Percentiles rank a stretch among this genome's conserved stretches.
These are phyloP conservation scores for Polypedilum pembai DNA, from an alignment of 1,140 invertebrate genomes.

Conservation along the genomic window DNA sequence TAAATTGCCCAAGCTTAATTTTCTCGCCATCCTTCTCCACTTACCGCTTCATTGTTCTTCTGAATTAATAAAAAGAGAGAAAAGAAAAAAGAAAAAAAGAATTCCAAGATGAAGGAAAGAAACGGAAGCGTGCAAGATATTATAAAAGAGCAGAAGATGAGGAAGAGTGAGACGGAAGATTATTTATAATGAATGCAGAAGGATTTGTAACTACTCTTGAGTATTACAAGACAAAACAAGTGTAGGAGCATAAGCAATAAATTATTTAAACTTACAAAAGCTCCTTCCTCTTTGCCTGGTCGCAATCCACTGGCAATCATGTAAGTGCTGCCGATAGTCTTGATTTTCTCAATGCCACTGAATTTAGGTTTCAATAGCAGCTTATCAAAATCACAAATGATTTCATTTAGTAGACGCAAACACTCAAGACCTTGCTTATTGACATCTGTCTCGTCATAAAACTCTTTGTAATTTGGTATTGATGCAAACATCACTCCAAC, in stretches of 20 bases:
- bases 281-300: slow-evolving; percentile 72
- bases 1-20: slow-evolving; percentile 9
- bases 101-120: background rate
- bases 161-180: background rate
- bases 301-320: slow-evolving; percentile 93
- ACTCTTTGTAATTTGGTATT: slow-evolving; percentile 97
- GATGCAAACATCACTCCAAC: slow-evolving; percentile 98
- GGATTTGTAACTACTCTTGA: slow-evolving; percentile 20
- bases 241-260: background rate
- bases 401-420: slow-evolving; percentile 90
- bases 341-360: slow-evolving; percentile 95
- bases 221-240: slow-evolving; percentile 22
- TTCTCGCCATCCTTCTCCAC: slow-evolving; percentile 7
- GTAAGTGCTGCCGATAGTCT: slow-evolving; percentile 96
- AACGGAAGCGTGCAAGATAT: background rate
- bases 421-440: slow-evolving; percentile 96
- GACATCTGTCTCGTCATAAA: slow-evolving; percentile 95
- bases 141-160: no score
- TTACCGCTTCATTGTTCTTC: slow-evolving; percentile 31
- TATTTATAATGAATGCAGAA: slow-evolving; percentile 5
- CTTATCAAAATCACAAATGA: slow-evolving; percentile 98
- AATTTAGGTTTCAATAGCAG: slow-evolving; percentile 91
- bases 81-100: no score
- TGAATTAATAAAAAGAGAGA: background rate
- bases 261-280: slow-evolving; percentile 48